Evolutionary conservation across 1,140 invertebrate species (phyloP), one percentile per base, ranked within the genome.

Genomic region (Brachionus sp.): DNA sequence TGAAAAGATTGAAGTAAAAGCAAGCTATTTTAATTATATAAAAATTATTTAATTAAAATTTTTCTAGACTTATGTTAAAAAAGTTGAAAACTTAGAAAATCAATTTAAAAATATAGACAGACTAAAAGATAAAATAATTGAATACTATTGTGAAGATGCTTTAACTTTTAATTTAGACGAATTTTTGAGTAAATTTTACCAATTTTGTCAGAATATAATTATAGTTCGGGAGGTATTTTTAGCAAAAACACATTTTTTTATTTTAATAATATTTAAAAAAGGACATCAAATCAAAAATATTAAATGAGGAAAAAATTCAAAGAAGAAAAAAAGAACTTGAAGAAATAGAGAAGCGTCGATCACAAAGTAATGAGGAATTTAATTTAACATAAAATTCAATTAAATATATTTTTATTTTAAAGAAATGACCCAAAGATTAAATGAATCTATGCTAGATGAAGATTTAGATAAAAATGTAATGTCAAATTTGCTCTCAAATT

Each of bases 121-220:
- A 3, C 44, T 10, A 12, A 75, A 75, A 13, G 83, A 84, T 6
- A 86, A 86, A 75, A 70, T 88, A 64, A 85, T 85, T 7, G 66
- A 84, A 19, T 87, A 87, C 84, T 88, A 88, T 83, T 89, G 86
- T 84, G 88, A 89, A 84, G 86, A 87, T 44, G 86, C 86, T 29
- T 85, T 86, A 19, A 84, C 84, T 1, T 89, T 89, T 66, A 88
- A 88, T 85, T 73, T 89, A 7, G 88, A 89, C 78, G 88, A 88
- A 82, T 88, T 86, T 53, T 77, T 89, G 3, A 75, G 23, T 29
- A 75, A 46, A 3, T 75, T 75, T 75, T 0, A 44, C 12, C 7
- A 75, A 75, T 75, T 75, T 23, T 75, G 70, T 46, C 19, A 75
- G 16, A 44, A 75, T 46, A 75, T 75, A 13, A 44, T 29, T n/a